A percentile compares a stretch with the other conserved stretches of the same genome.
Evolutionary conservation across 1,140 invertebrate genomes (phyloP).

Genomic region (Dysdera silvatica): DNA sequence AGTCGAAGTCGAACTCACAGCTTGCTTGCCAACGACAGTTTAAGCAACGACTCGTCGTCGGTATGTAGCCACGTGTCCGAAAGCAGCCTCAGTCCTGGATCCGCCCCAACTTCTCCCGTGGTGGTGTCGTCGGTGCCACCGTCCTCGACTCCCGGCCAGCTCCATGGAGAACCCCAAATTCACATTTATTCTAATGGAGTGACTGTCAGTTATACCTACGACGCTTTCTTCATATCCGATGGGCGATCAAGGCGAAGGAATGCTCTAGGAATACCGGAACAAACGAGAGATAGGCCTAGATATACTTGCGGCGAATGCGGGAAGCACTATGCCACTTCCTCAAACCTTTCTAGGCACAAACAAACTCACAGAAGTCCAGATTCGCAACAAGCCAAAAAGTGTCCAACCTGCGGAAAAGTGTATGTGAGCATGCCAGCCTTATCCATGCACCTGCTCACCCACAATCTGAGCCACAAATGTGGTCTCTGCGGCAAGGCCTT

Average conservation of each 20-base stretch:
- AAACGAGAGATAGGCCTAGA: conserved; percentile 53
- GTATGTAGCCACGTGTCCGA: conserved; percentile 23
- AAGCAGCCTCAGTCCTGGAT: conserved; percentile 19
- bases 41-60: conserved; percentile 16
- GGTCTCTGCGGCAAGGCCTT: conserved; percentile 90
- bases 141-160: not conserved
- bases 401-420: conserved; percentile 80
- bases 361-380: conserved; percentile 91
- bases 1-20: not conserved
- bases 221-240: conserved; percentile 88
- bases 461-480: conserved; percentile 63
- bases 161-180: conserved; percentile 7
- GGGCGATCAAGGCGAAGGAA: conserved; percentile 67
- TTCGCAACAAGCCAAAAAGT: conserved; percentile 85
- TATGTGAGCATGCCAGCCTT: conserved; percentile 96
- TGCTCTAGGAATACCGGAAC: conserved; percentile 10
- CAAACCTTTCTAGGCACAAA: conserved; percentile 90
- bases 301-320: conserved; percentile 95
- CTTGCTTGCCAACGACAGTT: conserved; percentile 5
- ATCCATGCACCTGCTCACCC: conserved; percentile 93
- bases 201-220: conserved; percentile 86
- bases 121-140: too few species aligned
- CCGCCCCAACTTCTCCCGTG: not conserved
- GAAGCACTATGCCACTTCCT: conserved; percentile 91
- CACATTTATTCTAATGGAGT: conserved; percentile 33